phyloP scores from a whole-genome alignment of 2,888 invertebrate genomes.

The Pelosia muscerda region DNA sequence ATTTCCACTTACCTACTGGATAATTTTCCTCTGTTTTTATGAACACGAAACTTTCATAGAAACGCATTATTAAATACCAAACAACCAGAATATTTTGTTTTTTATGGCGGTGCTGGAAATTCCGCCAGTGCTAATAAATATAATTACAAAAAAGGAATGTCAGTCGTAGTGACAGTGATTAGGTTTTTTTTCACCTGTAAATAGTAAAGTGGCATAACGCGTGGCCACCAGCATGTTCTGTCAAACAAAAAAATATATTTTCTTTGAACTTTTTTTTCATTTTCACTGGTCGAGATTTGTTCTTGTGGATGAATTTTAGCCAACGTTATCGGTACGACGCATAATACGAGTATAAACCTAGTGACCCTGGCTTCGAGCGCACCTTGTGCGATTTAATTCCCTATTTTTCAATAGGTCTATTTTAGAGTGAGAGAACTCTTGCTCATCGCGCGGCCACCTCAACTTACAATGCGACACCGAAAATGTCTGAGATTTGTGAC shows the following conservation, averaged over 20 bases:
- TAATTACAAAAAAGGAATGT: constrained; percentile 15
- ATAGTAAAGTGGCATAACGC: background rate
- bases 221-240: background rate
- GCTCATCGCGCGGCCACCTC: too few relatives aligned
- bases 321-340: too few relatives aligned
- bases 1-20: background rate
- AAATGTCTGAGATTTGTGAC: too few relatives aligned
- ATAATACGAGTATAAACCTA: too few relatives aligned
- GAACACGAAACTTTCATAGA: constrained; percentile 8
- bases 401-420: too few relatives aligned
- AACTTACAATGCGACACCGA: too few relatives aligned
- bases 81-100: constrained; percentile 6
- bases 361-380: too few relatives aligned
- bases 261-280: background rate
- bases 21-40: constrained; percentile 11
- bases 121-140: background rate
- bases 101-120: constrained; percentile 6
- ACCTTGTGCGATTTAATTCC: too few relatives aligned
- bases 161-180: background rate
- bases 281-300: too few relatives aligned
- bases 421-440: too few relatives aligned
- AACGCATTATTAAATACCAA: constrained; percentile 5
- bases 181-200: constrained; percentile 8
- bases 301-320: too few relatives aligned
- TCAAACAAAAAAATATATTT: background rate